Evolutionary conservation across 2,888 invertebrate genomes (phyloP).

Genomic region (Cremastobaeus sp.): DNA sequence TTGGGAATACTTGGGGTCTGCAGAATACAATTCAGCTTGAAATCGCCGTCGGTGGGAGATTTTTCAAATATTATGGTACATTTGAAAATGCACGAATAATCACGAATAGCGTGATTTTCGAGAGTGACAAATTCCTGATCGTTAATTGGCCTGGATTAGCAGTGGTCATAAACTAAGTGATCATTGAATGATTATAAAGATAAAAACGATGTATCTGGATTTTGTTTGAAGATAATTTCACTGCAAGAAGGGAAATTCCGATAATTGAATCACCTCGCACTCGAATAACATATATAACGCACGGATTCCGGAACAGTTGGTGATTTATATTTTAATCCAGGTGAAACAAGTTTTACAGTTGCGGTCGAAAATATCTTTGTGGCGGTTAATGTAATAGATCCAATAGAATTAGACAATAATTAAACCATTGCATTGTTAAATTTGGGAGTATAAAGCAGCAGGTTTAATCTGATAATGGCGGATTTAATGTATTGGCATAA

Average conservation of each 20-base stretch:
- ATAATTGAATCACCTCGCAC: conserved; percentile 1
- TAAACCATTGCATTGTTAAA: conserved; percentile 9
- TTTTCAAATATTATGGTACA: too few relatives aligned
- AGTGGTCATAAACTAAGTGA: too few relatives aligned
- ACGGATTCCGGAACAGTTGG: neutral
- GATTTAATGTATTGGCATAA: conserved; percentile 24
- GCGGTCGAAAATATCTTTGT: too few relatives aligned
- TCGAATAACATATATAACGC: neutral
- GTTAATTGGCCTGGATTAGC: too few relatives aligned
- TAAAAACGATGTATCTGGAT: too few relatives aligned
- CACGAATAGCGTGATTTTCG: too few relatives aligned
- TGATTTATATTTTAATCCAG: neutral
- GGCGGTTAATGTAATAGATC: too few relatives aligned
- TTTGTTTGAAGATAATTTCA: neutral
- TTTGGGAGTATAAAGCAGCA: conserved; percentile 3
- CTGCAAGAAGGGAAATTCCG: neutral
- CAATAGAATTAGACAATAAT: conserved; percentile 8
- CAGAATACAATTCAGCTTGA: too few relatives aligned
- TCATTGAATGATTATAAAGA: too few relatives aligned
- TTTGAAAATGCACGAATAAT: too few relatives aligned
- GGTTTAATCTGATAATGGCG: conserved; percentile 20
- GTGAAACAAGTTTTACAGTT: conserved; percentile 1
- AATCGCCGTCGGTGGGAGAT: too few relatives aligned
- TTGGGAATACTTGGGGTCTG: neutral
- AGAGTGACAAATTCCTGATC: too few relatives aligned